Conservation (phyloP, 2,888 invertebrate species). For the Acrocera orbiculus region DNA sequence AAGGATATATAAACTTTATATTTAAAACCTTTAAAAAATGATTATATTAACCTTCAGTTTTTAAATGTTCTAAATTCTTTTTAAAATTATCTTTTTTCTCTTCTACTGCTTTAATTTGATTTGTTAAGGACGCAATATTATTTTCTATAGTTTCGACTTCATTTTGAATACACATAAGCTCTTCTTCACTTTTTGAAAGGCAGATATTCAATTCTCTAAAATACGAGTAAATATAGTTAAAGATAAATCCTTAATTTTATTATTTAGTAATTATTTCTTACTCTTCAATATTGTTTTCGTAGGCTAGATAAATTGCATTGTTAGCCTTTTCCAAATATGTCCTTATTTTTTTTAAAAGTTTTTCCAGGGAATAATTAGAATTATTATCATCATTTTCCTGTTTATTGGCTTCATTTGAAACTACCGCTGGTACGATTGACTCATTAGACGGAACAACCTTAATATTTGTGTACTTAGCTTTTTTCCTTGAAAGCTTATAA, state of each 20-base stretch:
- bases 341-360: too few relatives aligned
- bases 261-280: too few relatives aligned
- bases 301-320: slow-evolving; percentile 4
- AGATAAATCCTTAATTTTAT: too few relatives aligned
- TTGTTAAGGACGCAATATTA: slow-evolving; percentile 8
- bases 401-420: too few relatives aligned
- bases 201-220: slow-evolving; percentile 5
- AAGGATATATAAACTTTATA: not conserved
- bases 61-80: slow-evolving; percentile 4
- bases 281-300: too few relatives aligned
- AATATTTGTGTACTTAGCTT: too few relatives aligned
- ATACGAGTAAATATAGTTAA: too few relatives aligned
- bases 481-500: too few relatives aligned
- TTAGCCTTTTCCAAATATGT: slow-evolving; percentile 6
- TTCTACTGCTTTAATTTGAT: slow-evolving; percentile 9
- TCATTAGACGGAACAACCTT: too few relatives aligned
- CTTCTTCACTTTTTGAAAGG: slow-evolving; percentile 12
- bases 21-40: not conserved
- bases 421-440: too few relatives aligned
- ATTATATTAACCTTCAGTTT: slow-evolving; percentile 7
- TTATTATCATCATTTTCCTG: too few relatives aligned
- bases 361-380: too few relatives aligned
- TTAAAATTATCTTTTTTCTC: slow-evolving; percentile 8
- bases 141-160: slow-evolving; percentile 20
- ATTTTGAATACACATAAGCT: slow-evolving; percentile 20